Evolutionary conservation across 2,888 invertebrate genomes (phyloP).

Genomic region (Diachrysia chrysitis): DNA sequence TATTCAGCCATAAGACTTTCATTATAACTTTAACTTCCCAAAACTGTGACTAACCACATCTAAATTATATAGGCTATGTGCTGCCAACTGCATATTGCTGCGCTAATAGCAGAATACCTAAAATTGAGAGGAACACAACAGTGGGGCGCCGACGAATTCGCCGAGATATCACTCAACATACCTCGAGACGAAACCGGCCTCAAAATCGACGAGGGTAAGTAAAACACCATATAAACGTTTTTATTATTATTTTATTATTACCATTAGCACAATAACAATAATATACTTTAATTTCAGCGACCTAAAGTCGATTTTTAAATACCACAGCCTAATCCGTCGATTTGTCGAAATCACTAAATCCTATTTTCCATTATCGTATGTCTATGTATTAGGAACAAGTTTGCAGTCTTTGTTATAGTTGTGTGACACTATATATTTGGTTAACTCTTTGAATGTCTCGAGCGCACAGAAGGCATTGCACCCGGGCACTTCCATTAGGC

Average conservation of each 20-base stretch:
- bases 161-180: conserved; percentile 95
- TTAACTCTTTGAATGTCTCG: conserved; percentile 84
- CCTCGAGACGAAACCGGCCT: conserved; percentile 95
- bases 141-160: conserved; percentile 97
- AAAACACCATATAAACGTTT: too few species aligned
- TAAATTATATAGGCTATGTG: conserved; percentile 93
- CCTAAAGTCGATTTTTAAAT: conserved; percentile 61
- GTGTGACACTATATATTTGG: conserved; percentile 81
- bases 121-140: conserved; percentile 92
- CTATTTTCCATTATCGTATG: conserved; percentile 20
- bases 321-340: conserved; percentile 72
- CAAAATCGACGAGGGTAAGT: conserved; percentile 93
- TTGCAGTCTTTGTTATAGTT: conserved; percentile 84
- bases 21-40: too few species aligned
- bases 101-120: conserved; percentile 97
- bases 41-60: conserved; percentile 2
- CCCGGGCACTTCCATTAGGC: conserved; percentile 87
- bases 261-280: conserved; percentile 46
- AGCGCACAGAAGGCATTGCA: conserved; percentile 87
- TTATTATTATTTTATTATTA: too few species aligned
- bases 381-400: conserved; percentile 68
- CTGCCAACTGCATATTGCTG: conserved; percentile 98
- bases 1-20: too few species aligned
- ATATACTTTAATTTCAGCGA: conserved; percentile 63
- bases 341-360: conserved; percentile 45